Percentiles rank a stretch among this genome's conserved stretches.
Conservation (phyloP, 2,797 vertebrate species). For the Phoeniculus purpureus region DNA sequence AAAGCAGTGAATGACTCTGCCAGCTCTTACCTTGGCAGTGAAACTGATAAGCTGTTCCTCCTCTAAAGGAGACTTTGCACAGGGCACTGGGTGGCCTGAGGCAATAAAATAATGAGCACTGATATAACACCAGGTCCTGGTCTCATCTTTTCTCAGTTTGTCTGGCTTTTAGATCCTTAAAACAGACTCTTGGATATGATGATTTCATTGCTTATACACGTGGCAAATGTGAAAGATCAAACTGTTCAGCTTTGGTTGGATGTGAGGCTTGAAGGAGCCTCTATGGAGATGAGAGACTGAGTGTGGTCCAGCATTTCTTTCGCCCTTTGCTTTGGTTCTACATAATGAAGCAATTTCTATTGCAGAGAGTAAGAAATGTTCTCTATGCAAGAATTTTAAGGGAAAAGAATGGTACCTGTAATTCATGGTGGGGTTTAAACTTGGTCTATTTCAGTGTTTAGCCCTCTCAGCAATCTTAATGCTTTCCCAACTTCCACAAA, state of each 20-base stretch:
- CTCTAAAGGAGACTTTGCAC: not conserved
- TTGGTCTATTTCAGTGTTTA: not conserved
- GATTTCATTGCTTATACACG: not conserved
- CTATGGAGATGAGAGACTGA: not conserved
- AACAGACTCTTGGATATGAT: not conserved
- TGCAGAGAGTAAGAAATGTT: not conserved
- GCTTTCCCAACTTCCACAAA: not conserved
- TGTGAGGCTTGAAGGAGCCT: not conserved
- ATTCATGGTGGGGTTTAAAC: not conserved
- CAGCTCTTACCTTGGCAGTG: not conserved
- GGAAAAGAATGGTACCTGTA: not conserved
- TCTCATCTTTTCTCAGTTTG: not conserved
- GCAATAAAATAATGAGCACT: constrained; percentile 7
- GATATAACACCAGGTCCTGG: not conserved
- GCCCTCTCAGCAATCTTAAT: not conserved
- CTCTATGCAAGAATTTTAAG: not conserved
- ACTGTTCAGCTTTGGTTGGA: not conserved
- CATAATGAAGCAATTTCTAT: not conserved
- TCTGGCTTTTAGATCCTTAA: not conserved
- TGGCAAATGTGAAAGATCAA: not conserved
- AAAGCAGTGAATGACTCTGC: not conserved
- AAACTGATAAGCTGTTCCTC: not conserved
- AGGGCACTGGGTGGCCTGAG: not conserved
- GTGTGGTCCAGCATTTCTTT: not conserved
- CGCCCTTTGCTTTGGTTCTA: not conserved